These are phyloP conservation scores for Botrylloides violaceus DNA, from an alignment of 23 tunicate genomes.

Conservation along the genomic window DNA sequence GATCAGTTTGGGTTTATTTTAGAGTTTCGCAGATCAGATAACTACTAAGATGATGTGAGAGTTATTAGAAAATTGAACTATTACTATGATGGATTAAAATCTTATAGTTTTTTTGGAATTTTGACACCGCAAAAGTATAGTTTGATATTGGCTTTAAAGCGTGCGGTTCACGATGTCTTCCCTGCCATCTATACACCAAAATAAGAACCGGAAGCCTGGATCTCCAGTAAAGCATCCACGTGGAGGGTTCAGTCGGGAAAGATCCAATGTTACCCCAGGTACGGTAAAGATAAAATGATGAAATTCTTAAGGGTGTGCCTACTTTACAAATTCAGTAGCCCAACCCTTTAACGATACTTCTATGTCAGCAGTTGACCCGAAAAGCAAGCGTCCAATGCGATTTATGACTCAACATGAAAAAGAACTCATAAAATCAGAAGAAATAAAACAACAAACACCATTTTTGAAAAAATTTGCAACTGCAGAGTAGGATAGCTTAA, in stretches of 20 bases:
- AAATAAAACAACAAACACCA: slow-evolving; percentile 4
- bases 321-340: too few relatives aligned
- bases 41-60: too few relatives aligned
- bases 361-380: neutral
- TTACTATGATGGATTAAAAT: too few relatives aligned
- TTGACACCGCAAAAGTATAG: too few relatives aligned
- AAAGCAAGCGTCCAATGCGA: slow-evolving; percentile 5
- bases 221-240: neutral
- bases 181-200: neutral
- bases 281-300: neutral
- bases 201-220: neutral
- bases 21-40: too few relatives aligned
- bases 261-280: neutral
- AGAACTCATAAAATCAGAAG: slow-evolving; percentile 4
- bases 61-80: too few relatives aligned
- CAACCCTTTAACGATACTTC: too few relatives aligned
- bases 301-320: too few relatives aligned
- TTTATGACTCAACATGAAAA: slow-evolving; percentile 17
- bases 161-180: neutral
- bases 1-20: too few relatives aligned
- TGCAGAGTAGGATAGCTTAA: neutral
- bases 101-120: too few relatives aligned
- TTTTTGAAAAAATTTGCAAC: slow-evolving; percentile 15
- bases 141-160: too few relatives aligned
- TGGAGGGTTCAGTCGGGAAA: neutral